These are phyloP conservation scores for Boleophthalmus pectinirostris DNA, from an alignment of 2,113 vertebrate species.

Conservation along the genomic window DNA sequence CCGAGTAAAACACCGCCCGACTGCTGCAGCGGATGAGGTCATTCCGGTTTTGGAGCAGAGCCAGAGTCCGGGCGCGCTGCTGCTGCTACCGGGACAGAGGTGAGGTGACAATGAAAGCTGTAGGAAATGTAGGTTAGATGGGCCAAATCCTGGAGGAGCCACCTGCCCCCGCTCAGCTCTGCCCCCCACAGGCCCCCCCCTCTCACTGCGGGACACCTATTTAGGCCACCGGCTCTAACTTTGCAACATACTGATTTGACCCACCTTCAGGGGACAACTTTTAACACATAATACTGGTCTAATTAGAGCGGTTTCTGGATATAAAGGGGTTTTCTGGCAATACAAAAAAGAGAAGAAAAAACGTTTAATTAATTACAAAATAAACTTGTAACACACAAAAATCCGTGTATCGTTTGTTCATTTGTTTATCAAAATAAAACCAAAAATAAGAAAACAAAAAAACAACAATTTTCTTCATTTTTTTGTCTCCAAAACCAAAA, in stretches of 20 bases:
- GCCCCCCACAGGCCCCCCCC: not conserved
- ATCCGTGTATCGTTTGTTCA: too few relatives aligned
- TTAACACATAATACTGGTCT: not conserved
- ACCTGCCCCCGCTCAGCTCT: constrained; percentile 2
- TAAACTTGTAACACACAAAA: too few relatives aligned
- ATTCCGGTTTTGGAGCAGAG: constrained; percentile 4
- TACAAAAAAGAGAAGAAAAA: too few relatives aligned
- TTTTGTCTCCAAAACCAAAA: too few relatives aligned
- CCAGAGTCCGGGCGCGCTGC: constrained; percentile 2
- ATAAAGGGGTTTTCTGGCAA: too few relatives aligned
- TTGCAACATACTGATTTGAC: constrained; percentile 29
- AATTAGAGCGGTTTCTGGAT: not conserved
- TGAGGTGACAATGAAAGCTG: constrained; percentile 1
- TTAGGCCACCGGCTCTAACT: constrained; percentile 41
- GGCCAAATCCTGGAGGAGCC: constrained; percentile 3
- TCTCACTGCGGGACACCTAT: constrained; percentile 22
- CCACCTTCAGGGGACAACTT: constrained; percentile 27
- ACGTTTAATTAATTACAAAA: too few relatives aligned
- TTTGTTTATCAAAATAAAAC: too few relatives aligned
- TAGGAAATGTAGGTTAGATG: not conserved
- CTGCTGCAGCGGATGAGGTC: constrained; percentile 8
- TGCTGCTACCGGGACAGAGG: not conserved
- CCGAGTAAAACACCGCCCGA: not conserved
- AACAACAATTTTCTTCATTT: too few relatives aligned
- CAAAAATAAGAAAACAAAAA: too few relatives aligned